These are phyloP conservation scores for Papilio machaon DNA, from an alignment of 1,140 invertebrate genomes.

Conservation along the genomic window DNA sequence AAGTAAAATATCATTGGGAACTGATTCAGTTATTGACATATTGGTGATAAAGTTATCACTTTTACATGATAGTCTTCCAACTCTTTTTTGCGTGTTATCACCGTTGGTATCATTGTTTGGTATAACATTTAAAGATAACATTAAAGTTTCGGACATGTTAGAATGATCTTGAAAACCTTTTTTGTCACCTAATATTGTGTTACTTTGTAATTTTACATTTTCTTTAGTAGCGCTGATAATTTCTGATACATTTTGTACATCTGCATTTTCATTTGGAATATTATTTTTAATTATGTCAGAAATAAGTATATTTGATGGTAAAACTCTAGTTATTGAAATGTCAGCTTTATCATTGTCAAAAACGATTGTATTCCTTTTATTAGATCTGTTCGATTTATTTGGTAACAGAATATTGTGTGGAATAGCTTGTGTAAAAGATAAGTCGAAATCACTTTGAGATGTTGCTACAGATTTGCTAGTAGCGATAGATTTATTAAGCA, in stretches of 20 bases:
- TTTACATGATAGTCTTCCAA: neutral
- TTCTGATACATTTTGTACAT: conserved; percentile 8
- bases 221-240: conserved; percentile 42
- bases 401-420: conserved; percentile 43
- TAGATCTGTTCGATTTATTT: conserved; percentile 32
- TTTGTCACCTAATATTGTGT: neutral
- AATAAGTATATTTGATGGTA: conserved; percentile 49
- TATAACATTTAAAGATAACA: conserved; percentile 38
- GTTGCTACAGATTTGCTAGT: conserved; percentile 29
- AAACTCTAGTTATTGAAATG: conserved; percentile 58
- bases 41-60: conserved; percentile 21
- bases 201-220: conserved; percentile 34
- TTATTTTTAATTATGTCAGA: conserved; percentile 21
- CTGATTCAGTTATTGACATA: conserved; percentile 40
- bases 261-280: neutral
- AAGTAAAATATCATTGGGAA: conserved; percentile 24
- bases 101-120: conserved; percentile 36
- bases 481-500: neutral
- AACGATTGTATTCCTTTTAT: conserved; percentile 49
- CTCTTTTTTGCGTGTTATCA: conserved; percentile 28
- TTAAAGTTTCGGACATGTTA: conserved; percentile 4
- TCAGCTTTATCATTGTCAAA: conserved; percentile 50
- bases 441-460: conserved; percentile 42
- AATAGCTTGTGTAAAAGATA: conserved; percentile 55
- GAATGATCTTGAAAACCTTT: neutral